Conservation (phyloP, 2,888 invertebrate genomes). For the Cryptocephalus primarius region DNA sequence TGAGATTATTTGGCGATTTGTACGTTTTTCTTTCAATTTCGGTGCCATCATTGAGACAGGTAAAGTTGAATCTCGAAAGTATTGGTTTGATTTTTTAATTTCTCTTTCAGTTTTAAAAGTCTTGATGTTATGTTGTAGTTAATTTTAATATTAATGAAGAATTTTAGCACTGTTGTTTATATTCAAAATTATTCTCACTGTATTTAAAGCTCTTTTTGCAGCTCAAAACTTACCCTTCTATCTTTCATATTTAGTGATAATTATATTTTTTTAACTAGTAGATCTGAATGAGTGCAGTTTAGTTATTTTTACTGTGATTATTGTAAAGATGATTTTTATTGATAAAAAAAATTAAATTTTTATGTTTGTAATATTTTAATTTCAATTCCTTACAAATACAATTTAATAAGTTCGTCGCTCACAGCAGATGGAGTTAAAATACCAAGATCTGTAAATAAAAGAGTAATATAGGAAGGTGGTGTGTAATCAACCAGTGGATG, state of each 20-base stretch:
- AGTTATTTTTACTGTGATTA: not conserved
- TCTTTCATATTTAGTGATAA: too few species aligned
- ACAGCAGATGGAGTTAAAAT: conserved; percentile 94
- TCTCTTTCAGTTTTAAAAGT: not conserved
- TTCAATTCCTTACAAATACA: conserved; percentile 63
- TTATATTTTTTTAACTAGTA: not conserved
- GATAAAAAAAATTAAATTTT: not conserved
- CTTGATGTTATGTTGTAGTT: not conserved
- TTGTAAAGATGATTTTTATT: not conserved
- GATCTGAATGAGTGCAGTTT: not conserved
- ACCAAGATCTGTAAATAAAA: conserved; percentile 92
- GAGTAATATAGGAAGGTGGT: conserved; percentile 83
- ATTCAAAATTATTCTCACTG: too few species aligned
- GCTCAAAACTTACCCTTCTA: too few species aligned
- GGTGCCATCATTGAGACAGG: too few species aligned
- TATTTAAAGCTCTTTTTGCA: too few species aligned
- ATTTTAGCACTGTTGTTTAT: too few species aligned
- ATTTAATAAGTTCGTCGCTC: conserved; percentile 92
- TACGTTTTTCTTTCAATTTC: too few species aligned
- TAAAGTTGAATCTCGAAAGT: too few species aligned
- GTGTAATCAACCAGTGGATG: conserved; percentile 96
- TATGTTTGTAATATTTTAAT: not conserved
- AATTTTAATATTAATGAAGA: too few species aligned
- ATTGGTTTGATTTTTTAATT: not conserved
- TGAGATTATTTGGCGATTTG: too few species aligned